Percentiles rank a stretch among this genome's conserved stretches.
These are phyloP conservation scores for Callimorpha dominula DNA, from an alignment of 2,888 invertebrate species.

Conservation along the genomic window DNA sequence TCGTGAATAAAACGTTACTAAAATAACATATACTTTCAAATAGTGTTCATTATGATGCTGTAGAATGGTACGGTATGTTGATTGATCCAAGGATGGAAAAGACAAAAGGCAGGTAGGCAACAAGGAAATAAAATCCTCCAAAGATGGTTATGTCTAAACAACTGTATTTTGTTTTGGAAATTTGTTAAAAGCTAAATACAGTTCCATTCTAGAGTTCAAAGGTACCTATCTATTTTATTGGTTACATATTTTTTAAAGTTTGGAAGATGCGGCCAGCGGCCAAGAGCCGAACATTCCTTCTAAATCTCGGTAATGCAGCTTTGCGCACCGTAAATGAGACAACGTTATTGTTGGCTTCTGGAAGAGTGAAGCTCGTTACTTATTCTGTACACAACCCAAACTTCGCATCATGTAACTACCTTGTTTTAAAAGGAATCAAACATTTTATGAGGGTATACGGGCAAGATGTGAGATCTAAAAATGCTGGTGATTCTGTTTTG, in stretches of 20 bases:
- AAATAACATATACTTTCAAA: too few relatives aligned
- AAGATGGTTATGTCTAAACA: neutral
- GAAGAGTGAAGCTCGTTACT: neutral
- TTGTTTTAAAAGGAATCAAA: neutral
- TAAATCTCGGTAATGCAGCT: neutral
- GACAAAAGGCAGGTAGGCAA: neutral
- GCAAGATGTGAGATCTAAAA: neutral
- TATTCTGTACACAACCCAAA: neutral
- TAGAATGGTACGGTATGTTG: neutral
- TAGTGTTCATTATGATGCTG: neutral
- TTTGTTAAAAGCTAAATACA: too few relatives aligned
- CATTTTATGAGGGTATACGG: neutral
- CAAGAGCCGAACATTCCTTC: too few relatives aligned
- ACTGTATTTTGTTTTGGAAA: neutral
- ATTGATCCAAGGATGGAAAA: neutral
- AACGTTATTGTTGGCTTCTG: neutral
- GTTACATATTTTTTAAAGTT: too few relatives aligned
- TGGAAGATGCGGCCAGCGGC: too few relatives aligned
- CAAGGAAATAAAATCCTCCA: neutral
- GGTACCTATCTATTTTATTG: too few relatives aligned
- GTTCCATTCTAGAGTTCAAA: too few relatives aligned
- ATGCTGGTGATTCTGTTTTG: neutral
- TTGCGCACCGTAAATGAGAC: neutral
- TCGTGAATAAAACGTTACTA: neutral
- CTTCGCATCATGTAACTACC: conserved; percentile 1